Base-by-base conservation (phyloP, 2,797 vertebrate species). In the Lagodon rhomboides region DNA sequence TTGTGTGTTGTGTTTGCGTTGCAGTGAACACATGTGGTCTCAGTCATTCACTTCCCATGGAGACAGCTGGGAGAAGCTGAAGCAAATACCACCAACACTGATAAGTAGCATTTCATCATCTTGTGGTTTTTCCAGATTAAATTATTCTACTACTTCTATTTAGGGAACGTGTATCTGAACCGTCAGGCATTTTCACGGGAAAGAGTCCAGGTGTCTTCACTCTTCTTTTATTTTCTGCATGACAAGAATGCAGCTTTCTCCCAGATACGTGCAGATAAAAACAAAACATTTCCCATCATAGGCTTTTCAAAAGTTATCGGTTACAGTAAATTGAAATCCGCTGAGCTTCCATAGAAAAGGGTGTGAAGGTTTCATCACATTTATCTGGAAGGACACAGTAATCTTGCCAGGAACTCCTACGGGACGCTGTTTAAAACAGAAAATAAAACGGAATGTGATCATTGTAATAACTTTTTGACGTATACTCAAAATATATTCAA, bases 11-110 rank as follows among this genome's bases (percentile, higher is more conserved):
- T 71, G 68, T 71, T 78, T 84, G 72, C 15, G 17, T 13, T 73
- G 53, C 49, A 47, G n/a, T 53, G 74, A 8, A 23, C 20, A 6
- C 79, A 70, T 46, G 59, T 83, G 83, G 18, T 50, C 49, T 64
- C 25, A 20, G 13, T 58, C 34, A 12, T 23, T 49, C 23, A 54
- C 30, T 71, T 83, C 60, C 56, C 85, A 79, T 20, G 8, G 6
- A 4, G 38, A 23, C 30, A 46, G 25, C 51, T 25, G 23, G 16
- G 44, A 44, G 20, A 62, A 13, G 22, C 2, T 47, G 41, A 22
- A 50, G 60, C 55, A 43, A 20, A 72, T 44, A 72, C 44, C 54
- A 20, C 7, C 7, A 59, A 18, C 11, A 9, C 0, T 1, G 5
- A 65, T n/a, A 18, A 0, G 3, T 23, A 18, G 38, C 46, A 22